phyloP scores from a whole-genome alignment of 2,888 invertebrate genomes.

The Agonopterix subpropinquella region DNA sequence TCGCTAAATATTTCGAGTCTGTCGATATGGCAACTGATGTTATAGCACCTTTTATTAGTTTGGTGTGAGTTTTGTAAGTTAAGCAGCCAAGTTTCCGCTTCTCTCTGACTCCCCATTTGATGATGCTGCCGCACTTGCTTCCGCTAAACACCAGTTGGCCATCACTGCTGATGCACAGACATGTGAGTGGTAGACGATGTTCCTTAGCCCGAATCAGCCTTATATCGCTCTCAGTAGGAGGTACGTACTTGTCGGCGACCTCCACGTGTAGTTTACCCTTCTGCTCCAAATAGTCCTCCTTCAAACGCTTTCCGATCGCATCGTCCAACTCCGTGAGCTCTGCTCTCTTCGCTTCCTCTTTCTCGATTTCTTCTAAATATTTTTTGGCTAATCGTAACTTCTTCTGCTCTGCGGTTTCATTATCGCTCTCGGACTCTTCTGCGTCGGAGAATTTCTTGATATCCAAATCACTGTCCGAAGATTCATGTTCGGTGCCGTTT shows the following conservation, averaged over 20 bases:
- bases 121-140: slow-evolving; percentile 90
- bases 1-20: slow-evolving; percentile 88
- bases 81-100: slow-evolving; percentile 76
- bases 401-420: slow-evolving; percentile 93
- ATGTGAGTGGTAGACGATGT: slow-evolving; percentile 87
- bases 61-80: slow-evolving; percentile 62
- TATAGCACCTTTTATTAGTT: slow-evolving; percentile 67
- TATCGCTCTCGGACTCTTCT: slow-evolving; percentile 76
- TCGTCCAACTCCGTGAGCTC: slow-evolving; percentile 79
- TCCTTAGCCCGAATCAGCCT: slow-evolving; percentile 82
- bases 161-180: slow-evolving; percentile 85
- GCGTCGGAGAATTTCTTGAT: slow-evolving; percentile 69
- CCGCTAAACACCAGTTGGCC: slow-evolving; percentile 85
- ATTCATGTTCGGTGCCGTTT: slow-evolving; percentile 70
- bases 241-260: slow-evolving; percentile 78
- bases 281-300: slow-evolving; percentile 90
- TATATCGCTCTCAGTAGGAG: slow-evolving; percentile 45
- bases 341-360: slow-evolving; percentile 82
- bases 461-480: slow-evolving; percentile 80
- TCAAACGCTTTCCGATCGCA: slow-evolving; percentile 83
- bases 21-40: slow-evolving; percentile 83
- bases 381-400: slow-evolving; percentile 91
- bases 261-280: slow-evolving; percentile 85
- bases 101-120: slow-evolving; percentile 88
- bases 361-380: slow-evolving; percentile 90